A percentile compares a stretch with the other conserved stretches of the same genome.
Evolutionary conservation across 92 coral and sea anemone species (phyloP).

Genomic region (Phenganax stokvisi): DNA sequence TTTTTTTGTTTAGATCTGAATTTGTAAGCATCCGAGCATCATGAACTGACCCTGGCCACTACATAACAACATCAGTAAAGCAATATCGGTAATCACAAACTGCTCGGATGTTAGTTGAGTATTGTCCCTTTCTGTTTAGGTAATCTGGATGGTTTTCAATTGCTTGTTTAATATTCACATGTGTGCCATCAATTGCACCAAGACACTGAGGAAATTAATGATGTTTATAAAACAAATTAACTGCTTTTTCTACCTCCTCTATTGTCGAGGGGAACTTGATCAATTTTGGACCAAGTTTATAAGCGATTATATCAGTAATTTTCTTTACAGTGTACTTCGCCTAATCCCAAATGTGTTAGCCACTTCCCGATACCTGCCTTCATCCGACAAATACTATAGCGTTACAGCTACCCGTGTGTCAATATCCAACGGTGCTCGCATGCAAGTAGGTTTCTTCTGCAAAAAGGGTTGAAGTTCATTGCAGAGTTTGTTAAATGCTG

Average conservation of each 20-base stretch:
- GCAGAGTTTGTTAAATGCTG: constrained; percentile 9
- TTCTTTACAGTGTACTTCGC: background rate
- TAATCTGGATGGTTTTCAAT: constrained; percentile 17
- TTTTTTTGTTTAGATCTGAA: background rate
- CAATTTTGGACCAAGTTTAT: background rate
- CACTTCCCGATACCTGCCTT: constrained; percentile 37
- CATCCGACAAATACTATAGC: constrained; percentile 49
- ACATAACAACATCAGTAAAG: background rate
- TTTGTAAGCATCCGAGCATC: constrained; percentile 38
- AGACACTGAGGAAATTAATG: constrained; percentile 1
- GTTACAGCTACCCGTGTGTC: constrained; percentile 20
- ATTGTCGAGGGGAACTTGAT: constrained; percentile 10
- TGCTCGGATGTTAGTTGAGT: constrained; percentile 37
- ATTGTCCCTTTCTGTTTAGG: constrained; percentile 39
- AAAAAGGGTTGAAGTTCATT: constrained; percentile 2
- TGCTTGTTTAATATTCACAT: constrained; percentile 37
- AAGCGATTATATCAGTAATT: background rate
- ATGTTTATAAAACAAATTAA: background rate
- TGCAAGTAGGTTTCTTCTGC: constrained; percentile 33
- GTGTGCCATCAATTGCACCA: constrained; percentile 34
- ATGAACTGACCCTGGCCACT: constrained; percentile 32
- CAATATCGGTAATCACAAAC: background rate
- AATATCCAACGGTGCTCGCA: constrained; percentile 41
- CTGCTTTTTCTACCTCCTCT: background rate
- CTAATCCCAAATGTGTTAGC: constrained; percentile 51